Evolutionary conservation across 2,113 vertebrate genomes (phyloP), one percentile per base, ranked within the genome.

Genomic region (Leptodactylus fuscus): DNA sequence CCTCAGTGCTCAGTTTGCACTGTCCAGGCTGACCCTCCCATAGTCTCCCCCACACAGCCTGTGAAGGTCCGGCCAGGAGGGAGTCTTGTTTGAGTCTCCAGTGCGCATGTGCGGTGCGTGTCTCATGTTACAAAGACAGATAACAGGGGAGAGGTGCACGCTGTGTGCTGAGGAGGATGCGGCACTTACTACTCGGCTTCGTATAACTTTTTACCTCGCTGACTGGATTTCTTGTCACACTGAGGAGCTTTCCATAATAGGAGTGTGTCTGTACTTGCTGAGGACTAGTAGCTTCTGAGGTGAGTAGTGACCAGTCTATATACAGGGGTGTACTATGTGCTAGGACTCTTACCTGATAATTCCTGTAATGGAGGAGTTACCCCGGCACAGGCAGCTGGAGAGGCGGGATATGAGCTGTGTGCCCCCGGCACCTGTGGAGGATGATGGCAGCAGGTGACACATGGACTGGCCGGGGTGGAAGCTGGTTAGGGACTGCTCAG

Each of bases 51-150:
- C 73, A 36, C 73, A 67, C 51, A 18, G 29, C 75, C 20, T 78
- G 46, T 55, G 67, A 82, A 49, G 38, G 48, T 16, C n/a, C 34
- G n/a, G 49, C 18, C 67, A 73, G 67, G 67, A 82, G 81, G 81
- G 69, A 67, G 60, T 60, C 55, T 84, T 41, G 51, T 18, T n/a
- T 38, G 70, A n/a, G 36, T 29, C 12, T 32, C 6, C 36, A 20
- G 29, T 79, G 75, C 83, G 75, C 83, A 79, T 79, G 83, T 34
- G 83, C 60, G 16, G 36, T 5, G 49, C 5, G 49, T 15, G 32
- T 4, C 36, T 83, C 82, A 29, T 55, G 83, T 27, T 85, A 65
- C 82, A 83, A 73, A 74, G 81, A 73, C 67, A 36, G 46, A 67
- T 51, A 77, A 27, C 73, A 55, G 83, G 44, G 32, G 41, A 75